phyloP scores from a whole-genome alignment of 2,113 vertebrate genomes.

The Cygnus buccinator region DNA sequence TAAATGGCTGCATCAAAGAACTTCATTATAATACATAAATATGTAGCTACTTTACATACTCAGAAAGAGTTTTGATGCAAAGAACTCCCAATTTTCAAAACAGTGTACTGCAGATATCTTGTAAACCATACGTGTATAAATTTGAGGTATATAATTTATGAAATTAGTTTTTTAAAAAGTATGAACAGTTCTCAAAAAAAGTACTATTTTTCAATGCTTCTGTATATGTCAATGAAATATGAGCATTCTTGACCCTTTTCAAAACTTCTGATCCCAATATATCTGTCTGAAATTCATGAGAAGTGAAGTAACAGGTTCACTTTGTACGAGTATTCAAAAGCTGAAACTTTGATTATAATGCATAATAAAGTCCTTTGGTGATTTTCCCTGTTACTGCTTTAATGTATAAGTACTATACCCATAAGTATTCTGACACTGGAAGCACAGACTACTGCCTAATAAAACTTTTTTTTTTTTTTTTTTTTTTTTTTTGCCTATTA shows the following conservation, averaged over 20 bases:
- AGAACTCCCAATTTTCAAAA: not conserved
- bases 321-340: not conserved
- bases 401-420: conserved; percentile 16
- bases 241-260: not conserved
- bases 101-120: not conserved
- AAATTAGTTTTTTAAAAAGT: not conserved
- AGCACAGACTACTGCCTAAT: conserved; percentile 9
- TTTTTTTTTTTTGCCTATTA: not conserved
- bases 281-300: not conserved
- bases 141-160: not conserved
- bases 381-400: not conserved
- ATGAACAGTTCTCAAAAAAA: not conserved
- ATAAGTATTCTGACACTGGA: conserved; percentile 49
- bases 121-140: not conserved
- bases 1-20: not conserved
- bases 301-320: not conserved
- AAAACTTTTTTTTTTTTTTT: not conserved
- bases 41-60: not conserved
- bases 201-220: not conserved
- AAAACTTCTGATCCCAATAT: not conserved
- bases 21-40: not conserved
- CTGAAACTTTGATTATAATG: not conserved
- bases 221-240: not conserved
- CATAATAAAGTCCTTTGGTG: not conserved
- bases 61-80: not conserved